Percentiles rank a stretch among this genome's conserved stretches.
phyloP scores from a whole-genome alignment of 2,888 invertebrate species.

The Drosophila subsilvestris region DNA sequence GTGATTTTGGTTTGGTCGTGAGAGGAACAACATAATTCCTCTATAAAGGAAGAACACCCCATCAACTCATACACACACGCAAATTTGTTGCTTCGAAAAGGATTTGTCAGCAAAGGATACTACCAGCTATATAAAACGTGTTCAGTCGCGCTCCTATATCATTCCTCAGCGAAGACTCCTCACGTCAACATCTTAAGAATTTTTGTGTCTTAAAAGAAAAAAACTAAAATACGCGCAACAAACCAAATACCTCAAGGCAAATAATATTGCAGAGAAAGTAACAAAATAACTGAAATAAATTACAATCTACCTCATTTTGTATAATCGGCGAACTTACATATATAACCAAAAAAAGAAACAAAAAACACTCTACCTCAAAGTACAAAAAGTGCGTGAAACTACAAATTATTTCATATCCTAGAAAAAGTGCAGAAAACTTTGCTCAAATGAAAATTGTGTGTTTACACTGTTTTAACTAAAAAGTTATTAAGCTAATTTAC shows the following conservation, averaged over 20 bases:
- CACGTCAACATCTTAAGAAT: slow-evolving; percentile 54
- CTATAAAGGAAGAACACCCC: slow-evolving; percentile 38
- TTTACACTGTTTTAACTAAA: slow-evolving; percentile 51
- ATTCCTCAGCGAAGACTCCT: slow-evolving; percentile 71
- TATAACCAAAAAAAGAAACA: slow-evolving; percentile 30
- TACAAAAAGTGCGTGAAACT: slow-evolving; percentile 67
- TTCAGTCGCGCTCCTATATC: slow-evolving; percentile 61
- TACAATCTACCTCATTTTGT: slow-evolving; percentile 79
- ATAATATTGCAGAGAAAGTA: slow-evolving; percentile 23
- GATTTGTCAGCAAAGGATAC: slow-evolving; percentile 70
- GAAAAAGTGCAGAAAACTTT: slow-evolving; percentile 38
- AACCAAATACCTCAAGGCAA: slow-evolving; percentile 45
- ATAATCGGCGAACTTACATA: slow-evolving; percentile 59
- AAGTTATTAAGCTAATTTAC: slow-evolving; percentile 35
- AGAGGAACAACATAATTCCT: slow-evolving; percentile 60
- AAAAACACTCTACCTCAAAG: slow-evolving; percentile 72
- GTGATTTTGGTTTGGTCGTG: slow-evolving; percentile 84
- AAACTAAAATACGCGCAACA: slow-evolving; percentile 20
- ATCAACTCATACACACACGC: slow-evolving; percentile 34
- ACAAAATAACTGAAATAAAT: slow-evolving; percentile 33
- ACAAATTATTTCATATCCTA: slow-evolving; percentile 35
- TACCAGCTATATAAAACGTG: slow-evolving; percentile 66
- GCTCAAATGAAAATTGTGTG: slow-evolving; percentile 65
- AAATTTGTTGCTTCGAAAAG: slow-evolving; percentile 72
- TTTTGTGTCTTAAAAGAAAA: slow-evolving; percentile 32